phyloP scores from a whole-genome alignment of 2,797 vertebrate genomes.

The Oreonectes daqikongensis region DNA sequence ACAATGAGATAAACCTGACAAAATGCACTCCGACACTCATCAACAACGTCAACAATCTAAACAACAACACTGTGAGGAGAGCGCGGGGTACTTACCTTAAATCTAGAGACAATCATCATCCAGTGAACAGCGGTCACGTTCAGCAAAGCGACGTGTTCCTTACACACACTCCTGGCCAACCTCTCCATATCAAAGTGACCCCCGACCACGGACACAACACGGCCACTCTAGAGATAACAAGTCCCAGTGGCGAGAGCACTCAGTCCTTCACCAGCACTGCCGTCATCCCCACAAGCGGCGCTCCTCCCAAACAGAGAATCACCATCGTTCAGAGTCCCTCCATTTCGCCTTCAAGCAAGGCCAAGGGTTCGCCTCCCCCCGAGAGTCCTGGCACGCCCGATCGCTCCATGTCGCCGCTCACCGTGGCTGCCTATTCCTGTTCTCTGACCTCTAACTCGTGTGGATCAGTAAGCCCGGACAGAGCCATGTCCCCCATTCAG shows the following conservation, averaged over 20 bases:
- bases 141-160: slow-evolving; percentile 88
- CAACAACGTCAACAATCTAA: slow-evolving; percentile 76
- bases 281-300: slow-evolving; percentile 92
- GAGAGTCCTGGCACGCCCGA: slow-evolving; percentile 85
- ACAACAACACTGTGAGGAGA: slow-evolving; percentile 81
- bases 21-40: slow-evolving; percentile 78
- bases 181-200: slow-evolving; percentile 94
- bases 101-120: slow-evolving; percentile 77
- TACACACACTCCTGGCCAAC: slow-evolving; percentile 90
- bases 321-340: slow-evolving; percentile 93
- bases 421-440: slow-evolving; percentile 84
- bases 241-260: slow-evolving; percentile 84
- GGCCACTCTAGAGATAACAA: slow-evolving; percentile 91
- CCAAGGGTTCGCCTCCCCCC: slow-evolving; percentile 74
- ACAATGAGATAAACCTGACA: slow-evolving; percentile 77
- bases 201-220: slow-evolving; percentile 91
- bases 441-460: slow-evolving; percentile 88
- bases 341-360: slow-evolving; percentile 80
- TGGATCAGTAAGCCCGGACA: slow-evolving; percentile 87
- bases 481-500: slow-evolving; percentile 90
- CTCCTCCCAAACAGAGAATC: slow-evolving; percentile 91
- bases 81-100: slow-evolving; percentile 85
- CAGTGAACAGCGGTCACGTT: slow-evolving; percentile 83
- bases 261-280: slow-evolving; percentile 94
- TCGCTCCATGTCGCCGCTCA: slow-evolving; percentile 81